phyloP scores from a whole-genome alignment of 2,888 invertebrate species.

The Aphidius colemani region DNA sequence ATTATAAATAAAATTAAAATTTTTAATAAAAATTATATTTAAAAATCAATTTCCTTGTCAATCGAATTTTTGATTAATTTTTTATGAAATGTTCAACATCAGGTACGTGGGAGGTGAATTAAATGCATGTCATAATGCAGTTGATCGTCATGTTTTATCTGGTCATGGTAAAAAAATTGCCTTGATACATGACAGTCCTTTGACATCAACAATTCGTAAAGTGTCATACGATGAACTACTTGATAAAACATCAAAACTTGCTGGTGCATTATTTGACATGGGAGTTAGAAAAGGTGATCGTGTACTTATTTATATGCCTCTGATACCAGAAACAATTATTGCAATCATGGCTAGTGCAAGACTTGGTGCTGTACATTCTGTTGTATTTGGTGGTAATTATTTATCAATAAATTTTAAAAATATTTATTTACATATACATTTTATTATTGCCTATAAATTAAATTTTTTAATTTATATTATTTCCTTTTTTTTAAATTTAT shows the following conservation, averaged over 20 bases:
- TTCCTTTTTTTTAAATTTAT: not conserved
- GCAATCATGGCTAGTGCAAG: constrained; percentile 88
- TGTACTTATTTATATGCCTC: constrained; percentile 93
- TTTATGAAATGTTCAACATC: constrained; percentile 10
- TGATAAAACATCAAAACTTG: constrained; percentile 78
- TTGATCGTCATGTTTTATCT: constrained; percentile 84
- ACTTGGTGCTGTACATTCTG: constrained; percentile 90
- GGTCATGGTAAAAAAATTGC: constrained; percentile 81
- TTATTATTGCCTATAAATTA: not conserved
- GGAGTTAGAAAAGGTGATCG: constrained; percentile 84
- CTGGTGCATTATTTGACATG: constrained; percentile 76
- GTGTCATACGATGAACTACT: constrained; percentile 82
- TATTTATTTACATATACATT: not conserved
- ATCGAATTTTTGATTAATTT: not conserved
- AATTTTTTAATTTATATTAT: not conserved
- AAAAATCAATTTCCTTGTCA: not conserved
- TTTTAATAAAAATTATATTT: too few relatives aligned
- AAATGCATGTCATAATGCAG: constrained; percentile 91
- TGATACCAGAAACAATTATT: constrained; percentile 87
- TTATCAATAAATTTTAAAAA: not conserved
- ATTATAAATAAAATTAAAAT: too few relatives aligned
- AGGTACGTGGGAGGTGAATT: constrained; percentile 90
- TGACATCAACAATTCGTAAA: constrained; percentile 76
- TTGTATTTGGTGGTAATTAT: constrained; percentile 85
- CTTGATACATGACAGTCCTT: constrained; percentile 88